These are phyloP conservation scores for Austrofundulus limnaeus DNA, from an alignment of 2,113 vertebrate genomes.

Conservation along the genomic window DNA sequence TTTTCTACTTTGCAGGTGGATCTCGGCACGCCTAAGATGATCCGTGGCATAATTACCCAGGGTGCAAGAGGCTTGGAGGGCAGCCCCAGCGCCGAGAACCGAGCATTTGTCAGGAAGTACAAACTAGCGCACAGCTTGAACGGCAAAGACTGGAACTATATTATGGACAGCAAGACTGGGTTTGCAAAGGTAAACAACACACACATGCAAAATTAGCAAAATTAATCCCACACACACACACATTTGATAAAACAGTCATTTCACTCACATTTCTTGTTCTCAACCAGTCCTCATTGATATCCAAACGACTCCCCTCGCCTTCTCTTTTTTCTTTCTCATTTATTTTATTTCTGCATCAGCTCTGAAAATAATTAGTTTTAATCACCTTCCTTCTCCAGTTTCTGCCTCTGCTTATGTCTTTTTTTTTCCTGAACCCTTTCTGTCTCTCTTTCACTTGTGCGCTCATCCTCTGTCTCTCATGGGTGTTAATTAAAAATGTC, in stretches of 20 bases:
- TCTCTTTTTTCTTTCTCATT: neutral
- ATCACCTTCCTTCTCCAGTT: constrained; percentile 52
- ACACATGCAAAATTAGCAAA: no score
- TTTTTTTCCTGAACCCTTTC: constrained; percentile 25
- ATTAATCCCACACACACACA: neutral
- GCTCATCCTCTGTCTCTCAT: constrained; percentile 64
- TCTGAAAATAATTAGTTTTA: constrained; percentile 68
- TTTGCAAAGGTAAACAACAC: constrained; percentile 87
- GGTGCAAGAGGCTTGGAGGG: constrained; percentile 93
- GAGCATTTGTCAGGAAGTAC: constrained; percentile 95
- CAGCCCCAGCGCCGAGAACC: constrained; percentile 85
- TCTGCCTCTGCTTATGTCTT: neutral
- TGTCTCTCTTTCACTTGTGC: constrained; percentile 54
- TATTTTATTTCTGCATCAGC: constrained; percentile 50
- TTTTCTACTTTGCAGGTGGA: constrained; percentile 77
- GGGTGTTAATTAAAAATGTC: constrained; percentile 78
- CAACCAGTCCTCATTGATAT: constrained; percentile 17
- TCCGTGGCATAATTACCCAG: constrained; percentile 93
- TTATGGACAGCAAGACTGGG: constrained; percentile 88
- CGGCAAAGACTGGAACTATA: constrained; percentile 90
- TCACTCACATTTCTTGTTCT: constrained; percentile 55
- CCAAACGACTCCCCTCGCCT: neutral
- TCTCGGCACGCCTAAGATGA: constrained; percentile 85
- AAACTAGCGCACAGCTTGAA: constrained; percentile 92
- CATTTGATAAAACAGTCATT: neutral